Evolutionary conservation across 2,797 vertebrate species (phyloP).

Genomic region (Muscicapa striata): DNA sequence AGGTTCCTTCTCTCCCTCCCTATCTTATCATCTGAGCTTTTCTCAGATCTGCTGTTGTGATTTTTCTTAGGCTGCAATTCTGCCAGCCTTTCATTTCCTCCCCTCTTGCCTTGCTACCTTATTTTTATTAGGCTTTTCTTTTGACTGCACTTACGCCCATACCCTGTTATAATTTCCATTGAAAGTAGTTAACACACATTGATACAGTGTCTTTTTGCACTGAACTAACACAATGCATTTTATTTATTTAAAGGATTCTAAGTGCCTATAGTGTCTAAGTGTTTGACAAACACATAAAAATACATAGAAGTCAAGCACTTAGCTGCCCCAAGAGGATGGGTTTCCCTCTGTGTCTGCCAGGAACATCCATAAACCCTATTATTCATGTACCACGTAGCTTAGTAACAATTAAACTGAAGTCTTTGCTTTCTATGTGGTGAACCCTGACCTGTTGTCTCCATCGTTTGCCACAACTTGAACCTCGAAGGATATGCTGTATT

Average conservation of each 20-base stretch:
- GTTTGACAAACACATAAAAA: constrained; percentile 63
- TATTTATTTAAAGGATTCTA: constrained; percentile 72
- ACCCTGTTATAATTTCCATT: constrained; percentile 17
- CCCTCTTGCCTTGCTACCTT: neutral
- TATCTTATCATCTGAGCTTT: constrained; percentile 8
- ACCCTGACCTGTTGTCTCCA: neutral
- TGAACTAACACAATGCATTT: constrained; percentile 25
- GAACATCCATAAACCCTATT: constrained; percentile 44
- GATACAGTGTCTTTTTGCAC: constrained; percentile 38
- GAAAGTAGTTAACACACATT: constrained; percentile 35
- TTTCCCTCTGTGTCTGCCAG: constrained; percentile 45
- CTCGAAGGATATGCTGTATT: neutral
- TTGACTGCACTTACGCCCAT: neutral
- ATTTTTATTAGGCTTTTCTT: constrained; percentile 26
- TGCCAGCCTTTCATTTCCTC: neutral
- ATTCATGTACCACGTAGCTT: neutral
- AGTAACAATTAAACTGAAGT: constrained; percentile 47
- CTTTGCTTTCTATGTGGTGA: neutral
- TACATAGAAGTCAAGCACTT: constrained; percentile 61
- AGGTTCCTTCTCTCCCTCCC: neutral
- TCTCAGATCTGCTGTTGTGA: constrained; percentile 21
- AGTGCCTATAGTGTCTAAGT: constrained; percentile 52
- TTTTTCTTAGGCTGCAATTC: neutral
- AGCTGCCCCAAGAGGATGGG: constrained; percentile 38
- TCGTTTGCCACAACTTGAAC: neutral